Evolutionary conservation across 2,797 vertebrate species (phyloP).

Genomic region (Lagodon rhomboides): DNA sequence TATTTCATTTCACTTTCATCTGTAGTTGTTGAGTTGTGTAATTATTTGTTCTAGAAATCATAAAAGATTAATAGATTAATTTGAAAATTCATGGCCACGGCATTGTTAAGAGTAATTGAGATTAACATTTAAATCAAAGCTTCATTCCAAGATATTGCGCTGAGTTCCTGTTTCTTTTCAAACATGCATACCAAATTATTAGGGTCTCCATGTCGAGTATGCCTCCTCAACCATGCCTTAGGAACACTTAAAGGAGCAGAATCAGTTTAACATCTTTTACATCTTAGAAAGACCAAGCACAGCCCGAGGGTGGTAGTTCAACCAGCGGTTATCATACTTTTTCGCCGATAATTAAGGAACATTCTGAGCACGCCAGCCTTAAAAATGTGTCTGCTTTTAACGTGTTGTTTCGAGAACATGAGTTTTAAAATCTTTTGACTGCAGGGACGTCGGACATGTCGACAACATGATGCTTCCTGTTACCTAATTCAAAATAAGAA

Average conservation of each 20-base stretch:
- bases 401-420: not conserved
- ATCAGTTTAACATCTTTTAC: not conserved
- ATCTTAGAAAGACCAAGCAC: conserved; percentile 5
- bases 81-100: not conserved
- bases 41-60: not conserved
- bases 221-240: not conserved
- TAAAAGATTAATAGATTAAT: not conserved
- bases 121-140: not conserved
- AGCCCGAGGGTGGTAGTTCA: conserved; percentile 6
- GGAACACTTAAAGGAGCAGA: not conserved
- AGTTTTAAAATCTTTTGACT: not conserved
- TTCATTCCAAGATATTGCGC: not conserved
- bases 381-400: conserved; percentile 3
- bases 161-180: conserved; percentile 10
- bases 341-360: conserved; percentile 11
- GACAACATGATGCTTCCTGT: conserved; percentile 3
- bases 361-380: not conserved
- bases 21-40: not conserved
- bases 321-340: conserved; percentile 2
- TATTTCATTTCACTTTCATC: not conserved
- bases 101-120: not conserved
- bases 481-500: conserved; percentile 9
- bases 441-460: not conserved
- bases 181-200: not conserved
- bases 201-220: not conserved